Conservation (phyloP, 2,888 invertebrate species). For the Xestia xanthographa region DNA sequence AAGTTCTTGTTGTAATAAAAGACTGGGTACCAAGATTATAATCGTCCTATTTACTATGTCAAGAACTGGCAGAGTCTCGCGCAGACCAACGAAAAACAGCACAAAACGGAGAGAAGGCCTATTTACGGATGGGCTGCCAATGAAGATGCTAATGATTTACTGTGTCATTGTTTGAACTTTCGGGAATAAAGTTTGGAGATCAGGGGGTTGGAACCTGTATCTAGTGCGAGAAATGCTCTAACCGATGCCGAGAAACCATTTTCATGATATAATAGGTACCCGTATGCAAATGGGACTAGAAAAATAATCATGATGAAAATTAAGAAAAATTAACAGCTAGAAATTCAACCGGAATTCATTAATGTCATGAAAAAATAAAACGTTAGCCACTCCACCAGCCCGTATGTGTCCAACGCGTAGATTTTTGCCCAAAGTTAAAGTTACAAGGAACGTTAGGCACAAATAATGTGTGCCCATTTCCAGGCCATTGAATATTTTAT, state of each 20-base stretch:
- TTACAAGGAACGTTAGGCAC: constrained; percentile 70
- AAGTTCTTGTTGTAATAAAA: not conserved
- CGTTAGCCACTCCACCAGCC: not conserved
- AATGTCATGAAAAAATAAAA: not conserved
- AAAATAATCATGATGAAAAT: not conserved
- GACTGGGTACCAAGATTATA: not conserved
- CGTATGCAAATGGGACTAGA: not conserved
- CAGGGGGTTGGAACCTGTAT: not conserved
- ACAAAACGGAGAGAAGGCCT: not conserved
- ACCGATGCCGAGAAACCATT: not conserved
- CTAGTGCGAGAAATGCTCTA: not conserved
- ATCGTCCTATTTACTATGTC: not conserved
- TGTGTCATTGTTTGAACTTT: not conserved
- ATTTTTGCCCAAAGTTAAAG: constrained; percentile 67
- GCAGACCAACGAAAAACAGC: not conserved
- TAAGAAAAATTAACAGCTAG: not conserved
- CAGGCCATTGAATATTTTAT: constrained; percentile 76
- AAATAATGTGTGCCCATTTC: constrained; percentile 70
- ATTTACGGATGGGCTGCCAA: not conserved
- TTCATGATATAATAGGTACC: not conserved
- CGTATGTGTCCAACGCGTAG: constrained; percentile 45
- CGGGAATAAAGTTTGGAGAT: not conserved
- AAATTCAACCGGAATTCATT: not conserved
- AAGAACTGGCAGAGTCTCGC: not conserved
- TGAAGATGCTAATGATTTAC: not conserved